Evolutionary conservation across 2,113 vertebrate genomes (phyloP).

Genomic region (Falcunculus frontatus): DNA sequence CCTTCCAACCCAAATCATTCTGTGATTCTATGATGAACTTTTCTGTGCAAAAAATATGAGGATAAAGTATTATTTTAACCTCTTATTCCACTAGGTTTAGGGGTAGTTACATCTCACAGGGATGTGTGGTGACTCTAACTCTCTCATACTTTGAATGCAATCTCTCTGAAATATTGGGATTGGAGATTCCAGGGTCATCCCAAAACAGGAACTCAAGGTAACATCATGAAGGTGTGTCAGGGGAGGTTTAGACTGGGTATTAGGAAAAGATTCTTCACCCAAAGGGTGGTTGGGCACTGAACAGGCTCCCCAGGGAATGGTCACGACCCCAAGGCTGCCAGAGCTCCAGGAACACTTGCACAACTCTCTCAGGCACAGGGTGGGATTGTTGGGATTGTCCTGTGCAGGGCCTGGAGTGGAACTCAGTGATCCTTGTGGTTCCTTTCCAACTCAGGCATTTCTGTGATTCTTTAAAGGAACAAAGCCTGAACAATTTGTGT

Average conservation of each 20-base stretch:
- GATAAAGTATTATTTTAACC: neutral
- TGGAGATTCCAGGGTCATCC: neutral
- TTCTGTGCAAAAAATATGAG: neutral
- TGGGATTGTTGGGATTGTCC: neutral
- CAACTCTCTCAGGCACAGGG: neutral
- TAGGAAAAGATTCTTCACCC: neutral
- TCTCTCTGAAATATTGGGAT: neutral
- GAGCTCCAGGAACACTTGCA: neutral
- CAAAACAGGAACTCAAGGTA: neutral
- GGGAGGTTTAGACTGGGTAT: neutral
- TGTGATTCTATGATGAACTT: neutral
- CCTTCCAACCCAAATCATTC: neutral
- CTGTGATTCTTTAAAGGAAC: neutral
- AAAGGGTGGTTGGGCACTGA: neutral
- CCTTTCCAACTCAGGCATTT: neutral
- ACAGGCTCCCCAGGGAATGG: neutral
- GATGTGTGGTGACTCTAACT: neutral
- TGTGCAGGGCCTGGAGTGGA: neutral
- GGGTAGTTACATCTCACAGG: neutral
- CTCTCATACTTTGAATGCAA: neutral
- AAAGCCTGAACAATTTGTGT: neutral
- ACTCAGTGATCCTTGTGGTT: too few species aligned
- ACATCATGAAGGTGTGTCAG: neutral
- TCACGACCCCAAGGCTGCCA: neutral
- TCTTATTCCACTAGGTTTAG: neutral